Conservation (phyloP, 2,888 invertebrate genomes). For the Aphodius granarius region DNA sequence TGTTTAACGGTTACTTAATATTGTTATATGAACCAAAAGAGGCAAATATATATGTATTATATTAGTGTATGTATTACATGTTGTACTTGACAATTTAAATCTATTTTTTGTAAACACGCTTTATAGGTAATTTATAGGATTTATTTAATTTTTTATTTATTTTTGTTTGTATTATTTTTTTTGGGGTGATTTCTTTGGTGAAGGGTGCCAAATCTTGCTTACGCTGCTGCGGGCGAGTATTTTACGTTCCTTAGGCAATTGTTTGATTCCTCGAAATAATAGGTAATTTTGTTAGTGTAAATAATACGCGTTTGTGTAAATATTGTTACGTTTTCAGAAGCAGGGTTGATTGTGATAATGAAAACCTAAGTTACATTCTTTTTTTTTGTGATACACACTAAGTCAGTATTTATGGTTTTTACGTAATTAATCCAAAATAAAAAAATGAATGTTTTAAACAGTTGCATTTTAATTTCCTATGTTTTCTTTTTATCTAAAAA, state of each 20-base stretch:
- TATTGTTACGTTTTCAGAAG: slow-evolving; percentile 15
- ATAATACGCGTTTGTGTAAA: slow-evolving; percentile 11
- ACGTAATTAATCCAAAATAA: slow-evolving; percentile 6
- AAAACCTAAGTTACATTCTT: neutral
- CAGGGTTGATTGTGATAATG: slow-evolving; percentile 22
- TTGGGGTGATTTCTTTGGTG: neutral
- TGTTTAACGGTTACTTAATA: slow-evolving; percentile 8
- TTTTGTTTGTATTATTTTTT: slow-evolving; percentile 3
- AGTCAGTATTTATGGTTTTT: slow-evolving; percentile 27
- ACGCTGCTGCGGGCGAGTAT: neutral
- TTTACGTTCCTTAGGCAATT: neutral
- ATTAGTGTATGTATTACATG: slow-evolving; percentile 10
- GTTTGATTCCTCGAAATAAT: slow-evolving; percentile 8
- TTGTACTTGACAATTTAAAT: slow-evolving; percentile 14
- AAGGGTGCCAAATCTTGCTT: neutral
- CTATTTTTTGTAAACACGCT: slow-evolving; percentile 6
- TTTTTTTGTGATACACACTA: slow-evolving; percentile 28
- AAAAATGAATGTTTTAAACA: neutral
- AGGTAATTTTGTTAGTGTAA: slow-evolving; percentile 6
- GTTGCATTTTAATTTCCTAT: neutral
- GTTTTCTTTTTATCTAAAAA: neutral
- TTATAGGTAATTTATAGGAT: neutral
- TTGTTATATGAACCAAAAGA: slow-evolving; percentile 13
- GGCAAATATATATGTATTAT: slow-evolving; percentile 14
- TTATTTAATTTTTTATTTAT: neutral